Percentiles rank a stretch among this genome's conserved stretches.
phyloP scores from a whole-genome alignment of 1,140 invertebrate species.

The Eumeta japonica region DNA sequence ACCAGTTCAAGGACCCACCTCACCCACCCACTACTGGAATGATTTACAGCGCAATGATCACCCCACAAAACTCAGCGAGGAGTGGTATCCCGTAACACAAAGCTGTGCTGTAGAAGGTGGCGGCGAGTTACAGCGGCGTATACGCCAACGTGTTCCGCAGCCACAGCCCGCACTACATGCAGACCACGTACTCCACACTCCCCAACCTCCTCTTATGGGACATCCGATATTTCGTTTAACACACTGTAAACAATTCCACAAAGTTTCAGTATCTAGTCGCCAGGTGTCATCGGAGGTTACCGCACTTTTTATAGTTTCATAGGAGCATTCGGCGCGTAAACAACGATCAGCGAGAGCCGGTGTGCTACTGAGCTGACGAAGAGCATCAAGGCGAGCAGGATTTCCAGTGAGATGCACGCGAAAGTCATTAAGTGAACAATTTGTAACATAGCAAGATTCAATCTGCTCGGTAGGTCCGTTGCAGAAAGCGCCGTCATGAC shows the following conservation, averaged over 20 bases:
- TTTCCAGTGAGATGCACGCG: conserved; percentile 25
- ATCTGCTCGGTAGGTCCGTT: conserved; percentile 30
- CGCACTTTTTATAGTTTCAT: conserved; percentile 30
- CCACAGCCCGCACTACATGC: conserved; percentile 40
- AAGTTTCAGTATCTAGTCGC: conserved; percentile 33
- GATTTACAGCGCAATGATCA: conserved; percentile 36
- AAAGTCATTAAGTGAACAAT: conserved; percentile 36
- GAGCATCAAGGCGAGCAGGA: conserved; percentile 21
- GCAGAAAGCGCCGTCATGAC: conserved; percentile 36
- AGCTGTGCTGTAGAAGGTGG: conserved; percentile 27
- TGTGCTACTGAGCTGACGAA: conserved; percentile 32
- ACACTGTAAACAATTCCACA: conserved; percentile 44
- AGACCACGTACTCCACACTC: conserved; percentile 38
- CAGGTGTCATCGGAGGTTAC: conserved; percentile 36
- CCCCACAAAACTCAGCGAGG: conserved; percentile 32
- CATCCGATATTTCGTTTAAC: conserved; percentile 44
- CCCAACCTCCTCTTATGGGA: conserved; percentile 35
- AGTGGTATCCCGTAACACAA: conserved; percentile 36
- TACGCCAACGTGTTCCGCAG: conserved; percentile 30
- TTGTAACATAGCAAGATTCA: conserved; percentile 30
- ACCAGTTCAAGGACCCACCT: conserved; percentile 30
- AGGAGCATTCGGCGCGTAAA: conserved; percentile 35
- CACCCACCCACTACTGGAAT: conserved; percentile 22
- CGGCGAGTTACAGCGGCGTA: conserved; percentile 35
- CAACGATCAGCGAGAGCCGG: conserved; percentile 37